phyloP scores from a whole-genome alignment of 2,113 vertebrate genomes.

The Sorex araneus region DNA sequence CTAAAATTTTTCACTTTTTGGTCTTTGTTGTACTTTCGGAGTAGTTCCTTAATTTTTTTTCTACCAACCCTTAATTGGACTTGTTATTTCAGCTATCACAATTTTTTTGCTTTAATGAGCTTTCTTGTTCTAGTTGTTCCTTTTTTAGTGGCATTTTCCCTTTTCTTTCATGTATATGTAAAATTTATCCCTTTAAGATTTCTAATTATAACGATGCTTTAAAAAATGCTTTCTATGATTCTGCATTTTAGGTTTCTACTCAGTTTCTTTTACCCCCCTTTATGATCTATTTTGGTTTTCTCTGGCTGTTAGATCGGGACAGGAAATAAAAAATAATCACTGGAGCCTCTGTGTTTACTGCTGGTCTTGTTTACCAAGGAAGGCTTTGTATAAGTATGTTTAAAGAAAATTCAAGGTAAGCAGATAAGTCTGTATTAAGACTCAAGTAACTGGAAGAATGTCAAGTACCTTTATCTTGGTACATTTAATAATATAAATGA shows the following conservation, averaged over 20 bases:
- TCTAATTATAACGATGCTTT: constrained; percentile 7
- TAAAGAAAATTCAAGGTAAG: constrained; percentile 26
- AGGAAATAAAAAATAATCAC: no score
- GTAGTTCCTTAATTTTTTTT: constrained; percentile 40
- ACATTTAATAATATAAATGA: constrained; percentile 21
- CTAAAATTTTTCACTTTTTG: constrained; percentile 17
- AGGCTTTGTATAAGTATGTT: neutral
- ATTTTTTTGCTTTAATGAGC: constrained; percentile 42
- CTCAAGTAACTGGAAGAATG: neutral
- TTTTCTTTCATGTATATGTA: constrained; percentile 16
- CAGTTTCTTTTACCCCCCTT: neutral
- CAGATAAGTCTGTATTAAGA: constrained; percentile 8
- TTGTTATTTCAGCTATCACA: constrained; percentile 25
- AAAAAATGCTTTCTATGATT: neutral
- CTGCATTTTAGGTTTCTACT: constrained; percentile 27
- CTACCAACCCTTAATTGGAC: constrained; percentile 20
- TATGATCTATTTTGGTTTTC: constrained; percentile 35
- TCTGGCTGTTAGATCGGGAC: no score
- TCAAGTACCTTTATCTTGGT: neutral
- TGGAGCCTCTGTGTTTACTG: neutral
- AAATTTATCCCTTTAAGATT: neutral
- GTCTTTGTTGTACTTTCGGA: neutral
- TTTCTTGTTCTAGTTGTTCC: neutral
- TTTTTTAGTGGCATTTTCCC: neutral
- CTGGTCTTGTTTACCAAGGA: neutral